phyloP scores from a whole-genome alignment of 1,140 invertebrate species.

The Solenopsis invicta region DNA sequence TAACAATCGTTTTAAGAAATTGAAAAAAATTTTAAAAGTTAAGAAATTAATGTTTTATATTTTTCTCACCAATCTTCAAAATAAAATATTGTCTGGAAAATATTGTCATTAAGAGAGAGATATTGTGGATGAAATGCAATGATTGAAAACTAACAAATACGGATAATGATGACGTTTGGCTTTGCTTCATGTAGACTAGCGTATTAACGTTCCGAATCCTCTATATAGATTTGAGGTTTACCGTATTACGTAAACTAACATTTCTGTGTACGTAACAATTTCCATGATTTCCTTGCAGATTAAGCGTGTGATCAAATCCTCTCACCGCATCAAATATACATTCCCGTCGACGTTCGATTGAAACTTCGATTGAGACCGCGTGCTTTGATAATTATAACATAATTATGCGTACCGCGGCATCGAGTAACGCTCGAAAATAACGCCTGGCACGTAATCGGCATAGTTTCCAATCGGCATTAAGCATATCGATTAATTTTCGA shows the following conservation, averaged over 20 bases:
- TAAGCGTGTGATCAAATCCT: conserved; percentile 56
- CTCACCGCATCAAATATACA: conserved; percentile 58
- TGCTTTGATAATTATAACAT: conserved; percentile 64
- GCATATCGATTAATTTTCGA: conserved; percentile 45
- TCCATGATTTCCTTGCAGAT: conserved; percentile 65
- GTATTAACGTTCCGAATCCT: conserved; percentile 6
- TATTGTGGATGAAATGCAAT: no score
- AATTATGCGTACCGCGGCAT: conserved; percentile 35
- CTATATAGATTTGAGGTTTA: conserved; percentile 48
- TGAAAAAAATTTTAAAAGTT: neutral
- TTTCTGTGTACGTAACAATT: conserved; percentile 61
- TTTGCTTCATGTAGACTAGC: neutral
- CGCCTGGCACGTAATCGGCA: neutral
- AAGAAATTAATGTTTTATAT: neutral
- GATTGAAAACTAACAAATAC: neutral
- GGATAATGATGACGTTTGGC: neutral
- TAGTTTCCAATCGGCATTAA: conserved; percentile 47
- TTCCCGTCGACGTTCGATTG: conserved; percentile 44
- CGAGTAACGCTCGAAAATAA: conserved; percentile 55
- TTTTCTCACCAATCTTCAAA: neutral
- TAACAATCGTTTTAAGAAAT: no score
- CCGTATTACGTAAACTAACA: conserved; percentile 59
- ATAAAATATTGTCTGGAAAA: neutral
- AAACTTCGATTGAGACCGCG: conserved; percentile 54
- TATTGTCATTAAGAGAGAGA: neutral